These are phyloP conservation scores for Lasioglossum marginatum DNA, from an alignment of 2,888 invertebrate genomes.

Conservation along the genomic window DNA sequence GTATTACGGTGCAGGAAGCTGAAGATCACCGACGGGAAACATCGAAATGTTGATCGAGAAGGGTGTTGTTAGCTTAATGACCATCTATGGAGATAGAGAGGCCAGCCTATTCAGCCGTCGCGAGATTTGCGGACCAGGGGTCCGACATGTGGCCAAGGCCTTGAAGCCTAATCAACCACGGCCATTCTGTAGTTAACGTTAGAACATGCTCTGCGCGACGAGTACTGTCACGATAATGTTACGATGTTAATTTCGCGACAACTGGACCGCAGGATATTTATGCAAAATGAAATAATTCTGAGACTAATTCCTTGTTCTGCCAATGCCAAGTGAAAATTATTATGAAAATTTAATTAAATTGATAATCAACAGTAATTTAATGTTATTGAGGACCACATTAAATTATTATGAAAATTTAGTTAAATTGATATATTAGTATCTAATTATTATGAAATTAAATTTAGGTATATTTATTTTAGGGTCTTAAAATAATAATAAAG, in stretches of 20 bases:
- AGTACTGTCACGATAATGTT: neutral
- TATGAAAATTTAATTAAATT: too few relatives aligned
- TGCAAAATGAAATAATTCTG: neutral
- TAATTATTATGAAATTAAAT: too few relatives aligned
- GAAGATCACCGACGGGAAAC: conserved; percentile 53
- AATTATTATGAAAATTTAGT: too few relatives aligned
- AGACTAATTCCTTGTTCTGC: too few relatives aligned
- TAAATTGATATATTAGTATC: too few relatives aligned
- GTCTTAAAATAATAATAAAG: too few relatives aligned
- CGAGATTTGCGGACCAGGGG: conserved; percentile 53
- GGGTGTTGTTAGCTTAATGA: conserved; percentile 44
- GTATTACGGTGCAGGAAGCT: conserved; percentile 30
- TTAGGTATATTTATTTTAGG: too few relatives aligned
- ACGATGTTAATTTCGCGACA: neutral
- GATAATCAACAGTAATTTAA: too few relatives aligned
- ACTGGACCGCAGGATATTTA: neutral
- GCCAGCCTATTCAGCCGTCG: conserved; percentile 32
- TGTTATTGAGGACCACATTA: too few relatives aligned
- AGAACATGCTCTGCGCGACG: neutral
- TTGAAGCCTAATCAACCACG: conserved; percentile 63
- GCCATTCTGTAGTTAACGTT: conserved; percentile 40
- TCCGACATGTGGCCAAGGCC: conserved; percentile 63
- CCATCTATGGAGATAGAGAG: conserved; percentile 18
- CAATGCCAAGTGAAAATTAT: too few relatives aligned
- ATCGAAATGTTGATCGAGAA: conserved; percentile 43